Base-by-base conservation (phyloP, 2,797 vertebrate species). In the Mionectes olivaceus region DNA sequence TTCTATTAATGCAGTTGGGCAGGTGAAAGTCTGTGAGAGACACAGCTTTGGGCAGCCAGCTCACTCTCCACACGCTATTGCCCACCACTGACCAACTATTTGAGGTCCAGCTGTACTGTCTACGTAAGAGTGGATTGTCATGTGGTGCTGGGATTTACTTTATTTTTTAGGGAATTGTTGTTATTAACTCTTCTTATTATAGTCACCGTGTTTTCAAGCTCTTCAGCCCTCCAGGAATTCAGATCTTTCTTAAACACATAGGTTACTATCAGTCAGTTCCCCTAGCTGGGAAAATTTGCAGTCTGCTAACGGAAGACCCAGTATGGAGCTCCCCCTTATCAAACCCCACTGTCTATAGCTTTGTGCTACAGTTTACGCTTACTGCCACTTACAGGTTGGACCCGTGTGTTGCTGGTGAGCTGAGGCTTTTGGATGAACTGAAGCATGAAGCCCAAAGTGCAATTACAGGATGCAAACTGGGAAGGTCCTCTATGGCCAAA, bases 61-160 rank as follows among this genome's bases (percentile, higher is more conserved):
- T 82, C 0, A 0, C 53, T 37, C 23, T 67, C 17, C 59, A 44
- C 47, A 5, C 23, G 1, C 19, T 59, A 0, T 43, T 1, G 1
- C 7, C 44, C 77, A 4, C 61, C 21, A 13, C 46, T 25, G 24
- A 41, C 60, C 30, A 50, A 10, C 52, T 13, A 3, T 44, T 60
- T 65, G 57, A 53, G 47, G 68, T 49, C 43, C 75, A 78, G 46
- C 35, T 1, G 0, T 18, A 28, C 21, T 47, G 60, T 44, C n/a
- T 76, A 14, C 39, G 33, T 71, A 80, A 67, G 52, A n/a, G 15
- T 25, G 33, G 53, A 24, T 84, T 24, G 2, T 64, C 41, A 13
- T 49, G 39, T 82, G 59, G 32, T 60, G 35, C 65, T 65, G 39
- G 55, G 32, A 63, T 93, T 87, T 67, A 32, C 71, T 83, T 67